Percentiles rank a stretch among this genome's conserved stretches.
These are phyloP conservation scores for Caenorhabditis sp. DNA, from an alignment of 2,888 invertebrate genomes.

Conservation along the genomic window DNA sequence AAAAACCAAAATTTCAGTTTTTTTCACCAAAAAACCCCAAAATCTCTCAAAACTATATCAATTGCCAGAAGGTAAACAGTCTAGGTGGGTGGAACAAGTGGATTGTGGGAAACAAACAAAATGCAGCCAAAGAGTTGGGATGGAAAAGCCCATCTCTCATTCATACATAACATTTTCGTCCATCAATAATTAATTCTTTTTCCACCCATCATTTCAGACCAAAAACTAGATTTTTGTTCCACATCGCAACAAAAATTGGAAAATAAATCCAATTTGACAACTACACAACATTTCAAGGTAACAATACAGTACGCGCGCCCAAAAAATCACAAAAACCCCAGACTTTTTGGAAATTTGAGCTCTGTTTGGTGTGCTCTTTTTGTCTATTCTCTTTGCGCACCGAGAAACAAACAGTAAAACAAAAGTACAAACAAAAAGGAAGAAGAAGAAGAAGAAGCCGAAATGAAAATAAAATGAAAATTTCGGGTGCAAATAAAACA, in stretches of 20 bases:
- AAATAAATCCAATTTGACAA: no score
- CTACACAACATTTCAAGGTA: no score
- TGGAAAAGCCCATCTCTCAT: not conserved
- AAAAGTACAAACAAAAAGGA: not conserved
- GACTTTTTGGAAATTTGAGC: not conserved
- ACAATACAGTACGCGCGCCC: not conserved
- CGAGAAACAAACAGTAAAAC: not conserved
- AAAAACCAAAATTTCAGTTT: no score
- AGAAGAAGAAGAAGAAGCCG: not conserved
- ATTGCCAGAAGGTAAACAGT: not conserved
- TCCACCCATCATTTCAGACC: no score
- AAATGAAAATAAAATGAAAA: not conserved
- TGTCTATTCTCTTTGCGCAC: not conserved
- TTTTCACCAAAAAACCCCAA: no score
- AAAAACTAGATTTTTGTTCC: no score
- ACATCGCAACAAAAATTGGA: no score
- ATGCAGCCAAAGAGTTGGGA: not conserved
- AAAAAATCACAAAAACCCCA: not conserved
- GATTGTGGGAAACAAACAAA: not conserved
- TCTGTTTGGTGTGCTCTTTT: no score
- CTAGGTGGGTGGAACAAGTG: not conserved
- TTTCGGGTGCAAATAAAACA: not conserved
- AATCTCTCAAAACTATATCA: not conserved
- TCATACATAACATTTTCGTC: not conserved
- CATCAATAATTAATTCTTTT: not conserved